These are phyloP conservation scores for Ceratoteleas bidentatus DNA, from an alignment of 1,140 invertebrate genomes.

Conservation along the genomic window DNA sequence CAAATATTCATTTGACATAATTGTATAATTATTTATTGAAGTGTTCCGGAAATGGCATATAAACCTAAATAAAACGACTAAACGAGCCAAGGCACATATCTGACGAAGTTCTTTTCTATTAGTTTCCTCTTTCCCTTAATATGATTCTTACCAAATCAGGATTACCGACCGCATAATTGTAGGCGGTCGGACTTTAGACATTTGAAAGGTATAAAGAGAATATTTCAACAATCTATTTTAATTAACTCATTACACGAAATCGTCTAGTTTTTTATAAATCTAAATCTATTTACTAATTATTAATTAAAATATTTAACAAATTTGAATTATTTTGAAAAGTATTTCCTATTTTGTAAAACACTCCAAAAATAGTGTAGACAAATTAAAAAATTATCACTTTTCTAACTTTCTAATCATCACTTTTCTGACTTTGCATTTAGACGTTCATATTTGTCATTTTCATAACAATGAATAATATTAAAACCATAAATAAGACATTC, in stretches of 20 bases:
- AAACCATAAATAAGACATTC: slow-evolving; percentile 15
- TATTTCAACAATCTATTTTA: too few relatives aligned
- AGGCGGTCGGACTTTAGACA: too few relatives aligned
- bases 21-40: slow-evolving; percentile 37
- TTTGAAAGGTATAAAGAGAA: too few relatives aligned
- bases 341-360: too few relatives aligned
- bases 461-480: slow-evolving; percentile 4
- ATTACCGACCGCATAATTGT: slow-evolving; percentile 9
- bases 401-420: too few relatives aligned
- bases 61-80: slow-evolving; percentile 25
- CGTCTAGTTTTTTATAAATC: too few relatives aligned
- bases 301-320: too few relatives aligned
- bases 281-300: too few relatives aligned
- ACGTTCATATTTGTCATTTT: slow-evolving; percentile 3
- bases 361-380: too few relatives aligned
- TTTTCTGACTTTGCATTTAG: too few relatives aligned
- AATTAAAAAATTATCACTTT: too few relatives aligned
- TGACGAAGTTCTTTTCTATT: slow-evolving; percentile 1
- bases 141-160: neutral
- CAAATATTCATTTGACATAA: slow-evolving; percentile 30
- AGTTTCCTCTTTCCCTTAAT: neutral
- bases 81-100: neutral
- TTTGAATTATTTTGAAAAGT: slow-evolving; percentile 2
- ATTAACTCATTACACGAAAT: too few relatives aligned
- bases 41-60: slow-evolving; percentile 36